Conservation (phyloP, 1,140 invertebrate genomes). For the Telenomus remus region DNA sequence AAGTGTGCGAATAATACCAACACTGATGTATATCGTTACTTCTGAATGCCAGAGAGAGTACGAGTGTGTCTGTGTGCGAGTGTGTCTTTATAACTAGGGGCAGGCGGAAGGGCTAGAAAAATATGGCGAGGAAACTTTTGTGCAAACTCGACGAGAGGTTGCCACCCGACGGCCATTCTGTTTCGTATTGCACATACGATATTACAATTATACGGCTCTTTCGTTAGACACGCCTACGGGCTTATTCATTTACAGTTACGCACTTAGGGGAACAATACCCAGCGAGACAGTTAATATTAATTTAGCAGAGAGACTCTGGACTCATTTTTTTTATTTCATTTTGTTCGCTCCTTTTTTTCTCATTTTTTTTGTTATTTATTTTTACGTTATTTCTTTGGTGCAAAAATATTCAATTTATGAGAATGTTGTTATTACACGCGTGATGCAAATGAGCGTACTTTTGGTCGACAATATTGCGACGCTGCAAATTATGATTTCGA, state of each 20-base stretch:
- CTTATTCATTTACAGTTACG: conserved; percentile 56
- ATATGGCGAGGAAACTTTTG: conserved; percentile 59
- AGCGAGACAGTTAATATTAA: conserved; percentile 30
- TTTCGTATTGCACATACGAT: conserved; percentile 52
- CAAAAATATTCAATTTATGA: neutral
- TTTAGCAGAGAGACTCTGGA: conserved; percentile 3
- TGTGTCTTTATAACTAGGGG: conserved; percentile 53
- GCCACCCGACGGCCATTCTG: conserved; percentile 58
- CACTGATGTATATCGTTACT: conserved; percentile 40
- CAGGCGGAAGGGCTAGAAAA: conserved; percentile 56
- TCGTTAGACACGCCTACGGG: conserved; percentile 58
- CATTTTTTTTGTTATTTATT: no score
- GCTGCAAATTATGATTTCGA: neutral
- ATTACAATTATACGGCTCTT: conserved; percentile 59
- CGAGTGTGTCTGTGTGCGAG: conserved; percentile 22
- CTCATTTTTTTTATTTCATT: neutral
- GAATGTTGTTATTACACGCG: neutral
- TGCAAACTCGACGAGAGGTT: conserved; percentile 57
- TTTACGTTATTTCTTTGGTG: neutral
- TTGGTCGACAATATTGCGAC: neutral
- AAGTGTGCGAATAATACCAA: conserved; percentile 34
- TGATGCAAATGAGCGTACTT: neutral
- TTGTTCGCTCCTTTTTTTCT: no score
- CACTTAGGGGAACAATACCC: conserved; percentile 41
- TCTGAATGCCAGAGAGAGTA: conserved; percentile 31